Percentiles rank a stretch among this genome's conserved stretches.
phyloP scores from a whole-genome alignment of 2,113 vertebrate genomes.

The Hippocampus guttulatus region DNA sequence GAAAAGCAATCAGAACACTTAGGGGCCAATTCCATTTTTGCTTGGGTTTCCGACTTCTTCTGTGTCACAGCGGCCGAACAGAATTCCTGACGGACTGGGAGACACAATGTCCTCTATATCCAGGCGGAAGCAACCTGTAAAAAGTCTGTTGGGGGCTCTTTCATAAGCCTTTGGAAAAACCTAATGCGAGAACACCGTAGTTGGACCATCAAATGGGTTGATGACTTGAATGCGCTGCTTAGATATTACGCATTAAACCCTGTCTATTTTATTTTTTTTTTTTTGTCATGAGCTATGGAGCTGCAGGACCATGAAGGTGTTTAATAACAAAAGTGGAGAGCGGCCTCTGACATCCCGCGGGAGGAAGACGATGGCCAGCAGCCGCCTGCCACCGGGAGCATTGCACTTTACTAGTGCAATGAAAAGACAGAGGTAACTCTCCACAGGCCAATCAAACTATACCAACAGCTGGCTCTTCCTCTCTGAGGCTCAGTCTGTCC shows the following conservation, averaged over 20 bases:
- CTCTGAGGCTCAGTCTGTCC: constrained; percentile 39
- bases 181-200: constrained; percentile 8
- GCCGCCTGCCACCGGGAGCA: constrained; percentile 67
- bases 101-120: constrained; percentile 16
- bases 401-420: constrained; percentile 63
- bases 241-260: constrained; percentile 46
- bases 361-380: constrained; percentile 49
- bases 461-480: constrained; percentile 76
- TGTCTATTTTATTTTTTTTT: constrained; percentile 39
- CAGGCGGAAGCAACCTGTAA: constrained; percentile 35
- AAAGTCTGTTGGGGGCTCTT: constrained; percentile 42
- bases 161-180: constrained; percentile 8
- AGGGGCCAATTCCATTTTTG: constrained; percentile 37
- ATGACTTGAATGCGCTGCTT: constrained; percentile 51
- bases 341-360: constrained; percentile 29
- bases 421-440: constrained; percentile 70
- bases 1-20: constrained; percentile 56
- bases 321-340: constrained; percentile 51
- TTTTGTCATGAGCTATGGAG: constrained; percentile 28
- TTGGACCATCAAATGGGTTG: constrained; percentile 42
- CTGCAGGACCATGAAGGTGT: constrained; percentile 57
- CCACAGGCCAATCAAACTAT: constrained; percentile 69
- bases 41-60: constrained; percentile 38
- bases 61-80: constrained; percentile 37
- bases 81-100: constrained; percentile 32